phyloP scores from a whole-genome alignment of 64 coral and sea anemone species.

The Montipora cactus region DNA sequence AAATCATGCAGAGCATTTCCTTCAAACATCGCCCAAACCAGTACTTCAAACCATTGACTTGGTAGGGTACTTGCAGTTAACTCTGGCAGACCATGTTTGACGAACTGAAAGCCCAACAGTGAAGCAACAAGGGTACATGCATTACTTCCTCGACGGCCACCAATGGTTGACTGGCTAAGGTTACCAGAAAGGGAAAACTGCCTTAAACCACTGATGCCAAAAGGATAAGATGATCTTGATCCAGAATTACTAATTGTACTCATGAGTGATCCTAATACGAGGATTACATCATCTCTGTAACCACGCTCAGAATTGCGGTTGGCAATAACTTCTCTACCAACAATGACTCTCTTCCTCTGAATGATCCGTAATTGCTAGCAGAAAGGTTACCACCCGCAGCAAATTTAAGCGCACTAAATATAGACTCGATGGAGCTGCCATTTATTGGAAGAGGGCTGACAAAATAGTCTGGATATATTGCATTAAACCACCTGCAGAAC shows the following conservation, averaged over 20 bases:
- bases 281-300: slow-evolving; percentile 48
- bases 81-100: neutral
- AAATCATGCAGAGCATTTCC: slow-evolving; percentile 10
- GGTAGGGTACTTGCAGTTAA: neutral
- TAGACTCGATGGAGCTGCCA: slow-evolving; percentile 59
- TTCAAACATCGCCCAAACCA: neutral
- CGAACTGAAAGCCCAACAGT: neutral
- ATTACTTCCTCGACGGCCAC: slow-evolving; percentile 7
- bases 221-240: neutral
- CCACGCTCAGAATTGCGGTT: slow-evolving; percentile 20
- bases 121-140: neutral
- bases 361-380: slow-evolving; percentile 56
- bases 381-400: slow-evolving; percentile 53
- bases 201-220: neutral
- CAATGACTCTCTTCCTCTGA: slow-evolving; percentile 34
- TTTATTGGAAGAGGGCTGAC: slow-evolving; percentile 52
- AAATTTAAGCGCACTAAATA: slow-evolving; percentile 57
- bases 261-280: slow-evolving; percentile 2
- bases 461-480: slow-evolving; percentile 63
- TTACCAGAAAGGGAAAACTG: neutral
- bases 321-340: slow-evolving; percentile 34
- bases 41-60: neutral
- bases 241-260: neutral
- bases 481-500: slow-evolving; percentile 14
- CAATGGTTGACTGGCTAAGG: slow-evolving; percentile 6